Conservation (phyloP, 1,140 invertebrate species). For the Trichoplusia ni region DNA sequence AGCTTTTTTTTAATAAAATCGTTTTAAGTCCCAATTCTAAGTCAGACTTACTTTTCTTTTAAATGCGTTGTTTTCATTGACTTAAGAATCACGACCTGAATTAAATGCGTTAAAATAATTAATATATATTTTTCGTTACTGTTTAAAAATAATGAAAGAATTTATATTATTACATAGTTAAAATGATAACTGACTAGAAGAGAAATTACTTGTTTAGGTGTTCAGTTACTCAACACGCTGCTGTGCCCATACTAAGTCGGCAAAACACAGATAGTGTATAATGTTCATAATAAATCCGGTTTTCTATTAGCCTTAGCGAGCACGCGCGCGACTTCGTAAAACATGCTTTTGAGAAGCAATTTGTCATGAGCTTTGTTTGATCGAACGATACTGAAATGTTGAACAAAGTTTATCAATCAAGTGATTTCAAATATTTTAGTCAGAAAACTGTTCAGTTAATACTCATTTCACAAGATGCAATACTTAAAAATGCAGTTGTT, state of each 20-base stretch:
- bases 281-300: conserved; percentile 28
- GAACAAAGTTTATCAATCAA: conserved; percentile 15
- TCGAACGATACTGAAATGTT: conserved; percentile 29
- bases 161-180: too few relatives aligned
- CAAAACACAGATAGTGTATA: conserved; percentile 25
- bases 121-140: too few relatives aligned
- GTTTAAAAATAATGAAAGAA: too few relatives aligned
- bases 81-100: too few relatives aligned
- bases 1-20: conserved; percentile 28
- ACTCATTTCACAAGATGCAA: too few relatives aligned
- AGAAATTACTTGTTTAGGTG: not conserved
- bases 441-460: too few relatives aligned
- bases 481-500: not conserved
- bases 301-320: conserved; percentile 30
- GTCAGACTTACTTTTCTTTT: too few relatives aligned
- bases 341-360: conserved; percentile 30
- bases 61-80: too few relatives aligned
- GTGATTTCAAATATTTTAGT: too few relatives aligned
- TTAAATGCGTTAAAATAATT: too few relatives aligned
- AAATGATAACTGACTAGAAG: not conserved
- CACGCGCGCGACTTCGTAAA: conserved; percentile 30
- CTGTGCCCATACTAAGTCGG: conserved; percentile 15
- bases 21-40: too few relatives aligned
- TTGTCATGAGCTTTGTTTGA: conserved; percentile 32
- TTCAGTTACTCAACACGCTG: conserved; percentile 10